Evolutionary conservation across 1,140 invertebrate species (phyloP).

Genomic region (Micrasema minimum): DNA sequence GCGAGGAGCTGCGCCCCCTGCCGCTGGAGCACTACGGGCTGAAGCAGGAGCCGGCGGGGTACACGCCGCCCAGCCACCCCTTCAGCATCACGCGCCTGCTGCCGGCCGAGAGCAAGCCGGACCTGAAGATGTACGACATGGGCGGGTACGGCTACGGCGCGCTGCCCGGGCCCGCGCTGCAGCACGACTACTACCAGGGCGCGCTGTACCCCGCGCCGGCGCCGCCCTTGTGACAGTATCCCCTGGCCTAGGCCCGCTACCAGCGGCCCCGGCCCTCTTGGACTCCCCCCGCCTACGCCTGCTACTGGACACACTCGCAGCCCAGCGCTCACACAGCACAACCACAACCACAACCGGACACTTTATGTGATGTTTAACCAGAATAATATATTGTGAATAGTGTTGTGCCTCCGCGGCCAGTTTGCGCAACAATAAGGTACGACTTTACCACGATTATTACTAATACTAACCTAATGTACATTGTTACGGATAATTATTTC

Average conservation of each 20-base stretch:
- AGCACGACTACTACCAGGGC: conserved; percentile 85
- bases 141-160: conserved; percentile 76
- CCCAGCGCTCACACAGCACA: neutral
- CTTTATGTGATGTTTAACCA: neutral
- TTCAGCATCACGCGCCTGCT: conserved; percentile 94
- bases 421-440: conserved; percentile 24
- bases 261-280: conserved; percentile 17
- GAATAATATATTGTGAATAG: conserved; percentile 27
- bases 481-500: conserved; percentile 36
- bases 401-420: conserved; percentile 32
- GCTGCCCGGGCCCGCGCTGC: conserved; percentile 70
- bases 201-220: conserved; percentile 78
- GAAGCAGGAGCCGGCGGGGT: conserved; percentile 83
- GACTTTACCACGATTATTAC: conserved; percentile 28
- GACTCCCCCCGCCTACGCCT: neutral
- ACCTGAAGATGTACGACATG: conserved; percentile 85
- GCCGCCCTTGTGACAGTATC: conserved; percentile 81
- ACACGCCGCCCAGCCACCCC: conserved; percentile 85
- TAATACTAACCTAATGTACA: conserved; percentile 23
- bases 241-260: conserved; percentile 71
- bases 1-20: conserved; percentile 69
- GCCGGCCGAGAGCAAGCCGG: conserved; percentile 84
- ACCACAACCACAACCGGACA: conserved; percentile 5
- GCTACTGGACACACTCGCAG: conserved; percentile 6
- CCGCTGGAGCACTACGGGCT: conserved; percentile 68